A percentile compares a stretch with the other conserved stretches of the same genome.
phyloP scores from a whole-genome alignment of 2,888 invertebrate species.

The Cataglyphis altisquamis region DNA sequence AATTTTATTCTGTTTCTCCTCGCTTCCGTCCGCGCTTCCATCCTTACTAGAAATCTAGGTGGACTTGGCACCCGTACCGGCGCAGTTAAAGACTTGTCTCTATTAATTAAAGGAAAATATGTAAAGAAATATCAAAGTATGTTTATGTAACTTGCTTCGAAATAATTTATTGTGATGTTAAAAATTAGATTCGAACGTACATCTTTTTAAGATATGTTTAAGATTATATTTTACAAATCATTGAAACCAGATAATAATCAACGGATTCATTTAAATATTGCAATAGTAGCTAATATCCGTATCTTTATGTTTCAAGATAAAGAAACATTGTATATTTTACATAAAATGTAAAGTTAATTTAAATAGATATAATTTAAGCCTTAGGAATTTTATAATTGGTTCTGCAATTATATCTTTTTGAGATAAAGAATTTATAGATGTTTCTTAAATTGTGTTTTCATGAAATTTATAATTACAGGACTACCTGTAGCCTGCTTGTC shows the following conservation, averaged over 20 bases:
- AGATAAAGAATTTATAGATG: background rate
- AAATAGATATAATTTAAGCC: background rate
- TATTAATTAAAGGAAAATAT: constrained; percentile 84
- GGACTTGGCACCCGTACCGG: constrained; percentile 75
- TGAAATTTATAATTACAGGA: constrained; percentile 19
- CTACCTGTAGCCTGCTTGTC: constrained; percentile 80
- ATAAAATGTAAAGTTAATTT: background rate
- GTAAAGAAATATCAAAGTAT: background rate
- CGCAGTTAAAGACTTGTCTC: constrained; percentile 73
- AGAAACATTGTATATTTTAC: constrained; percentile 19
- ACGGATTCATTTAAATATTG: constrained; percentile 19
- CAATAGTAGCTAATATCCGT: background rate
- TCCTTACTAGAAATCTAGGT: constrained; percentile 90
- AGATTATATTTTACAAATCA: background rate
- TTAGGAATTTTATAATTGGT: constrained; percentile 5
- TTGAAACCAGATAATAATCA: constrained; percentile 8
- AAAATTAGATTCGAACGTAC: background rate
- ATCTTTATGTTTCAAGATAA: constrained; percentile 12
- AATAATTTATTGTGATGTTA: constrained; percentile 14
- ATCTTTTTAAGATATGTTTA: constrained; percentile 23
- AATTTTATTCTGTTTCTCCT: constrained; percentile 86
- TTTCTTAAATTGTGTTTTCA: background rate
- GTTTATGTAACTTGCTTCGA: background rate
- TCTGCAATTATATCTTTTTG: background rate
- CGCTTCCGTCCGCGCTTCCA: constrained; percentile 91